Base-by-base conservation (phyloP, 2,888 invertebrate species). In the Barypeithes pellucidus region DNA sequence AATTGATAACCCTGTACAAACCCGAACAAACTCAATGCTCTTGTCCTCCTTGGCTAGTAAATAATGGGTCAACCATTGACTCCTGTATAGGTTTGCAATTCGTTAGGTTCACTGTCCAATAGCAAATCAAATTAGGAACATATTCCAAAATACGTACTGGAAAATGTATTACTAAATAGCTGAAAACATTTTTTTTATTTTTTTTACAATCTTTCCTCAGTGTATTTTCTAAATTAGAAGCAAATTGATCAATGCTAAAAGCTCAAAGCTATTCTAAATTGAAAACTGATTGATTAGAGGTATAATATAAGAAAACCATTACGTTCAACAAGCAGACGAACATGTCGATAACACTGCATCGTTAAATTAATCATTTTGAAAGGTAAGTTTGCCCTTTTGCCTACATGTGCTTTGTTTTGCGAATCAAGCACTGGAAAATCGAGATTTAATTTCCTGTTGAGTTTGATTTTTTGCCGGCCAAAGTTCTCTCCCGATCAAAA, bases 291-390 rank as follows among this genome's bases (percentile, higher is more conserved):
- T 72, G 67, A 72, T 67, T 52, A 43, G 62, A 57, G 72, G 54
- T 72, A 62, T 72, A 67, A 72, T 72, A 72, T 67, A 62, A 72
- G 72, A 72, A 67, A 72, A 67, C 67, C 67, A 72, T 72, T 72
- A 67, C 47, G 52, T 24, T 8, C 2, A 52, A 33, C 66, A 41
- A 52, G 36, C 54, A 39, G 66, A 39, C n/a, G 67, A 72, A 67
- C 52, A 67, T 67, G 67, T 62, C 67, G 72, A 72, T 72, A 72
- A 54, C 67, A 67, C 36, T 50, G 57, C 61, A 60, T 43, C 45
- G 18, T 52, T 39, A 62, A 67, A 72, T 72, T 72, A 72, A 67
- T 72, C 67, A 72, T 72, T 50, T 22, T 52, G 60, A 66, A 59
- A 60, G 65, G 62, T 59, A 39, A 39, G 59, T 52, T 59, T 45